Evolutionary conservation across 2,113 vertebrate species (phyloP), one percentile per base, ranked within the genome.

Genomic region (Phyllostomus discolor): DNA sequence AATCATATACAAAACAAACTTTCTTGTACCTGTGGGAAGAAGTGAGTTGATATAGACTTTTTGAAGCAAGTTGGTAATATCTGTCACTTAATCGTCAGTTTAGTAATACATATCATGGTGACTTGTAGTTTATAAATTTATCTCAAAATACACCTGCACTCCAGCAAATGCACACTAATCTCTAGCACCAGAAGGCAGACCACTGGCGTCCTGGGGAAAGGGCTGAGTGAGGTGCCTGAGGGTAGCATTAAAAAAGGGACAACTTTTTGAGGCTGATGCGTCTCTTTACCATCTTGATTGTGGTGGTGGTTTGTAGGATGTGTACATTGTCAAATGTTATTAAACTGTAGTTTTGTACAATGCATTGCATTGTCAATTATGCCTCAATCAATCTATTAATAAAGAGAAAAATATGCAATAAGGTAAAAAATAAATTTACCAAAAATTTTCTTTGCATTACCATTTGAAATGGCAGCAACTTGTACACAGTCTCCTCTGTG

Each of bases 151-250:
- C 16, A 31, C 7, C 22, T 72, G 10, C 7, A 50, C 5, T 48
- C 35, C 5, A 59, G 46, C 64, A 94, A 86, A 57, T 41, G 22
- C 12, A 57, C 67, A 48, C 3, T 31, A 20, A 57, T 50, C 4
- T 28, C 10, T 35, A 28, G 22, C 38, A 17, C 2, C 22, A 62
- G 41, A 88, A 86, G 26, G 20, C n/a, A 92, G 4, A 28, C 9
- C 4, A 35, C 12, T 62, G 31, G 16, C 31, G 70, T 31, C 24
- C 52, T 59, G 46, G n/a, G n/a, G 6, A 43, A 85, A 20, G 11
- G 1, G 22, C 11, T 41, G 5, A 9, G 8, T 41, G 5, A 9
- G 8, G 41, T 17, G 3, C 9, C 69, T 12, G 1, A 48, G 3
- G 5, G 33, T 50, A 54, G 0, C 9, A 64, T 59, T 59, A 64